Conservation (phyloP, 2,113 vertebrate species). For the Platycercus adscitus region DNA sequence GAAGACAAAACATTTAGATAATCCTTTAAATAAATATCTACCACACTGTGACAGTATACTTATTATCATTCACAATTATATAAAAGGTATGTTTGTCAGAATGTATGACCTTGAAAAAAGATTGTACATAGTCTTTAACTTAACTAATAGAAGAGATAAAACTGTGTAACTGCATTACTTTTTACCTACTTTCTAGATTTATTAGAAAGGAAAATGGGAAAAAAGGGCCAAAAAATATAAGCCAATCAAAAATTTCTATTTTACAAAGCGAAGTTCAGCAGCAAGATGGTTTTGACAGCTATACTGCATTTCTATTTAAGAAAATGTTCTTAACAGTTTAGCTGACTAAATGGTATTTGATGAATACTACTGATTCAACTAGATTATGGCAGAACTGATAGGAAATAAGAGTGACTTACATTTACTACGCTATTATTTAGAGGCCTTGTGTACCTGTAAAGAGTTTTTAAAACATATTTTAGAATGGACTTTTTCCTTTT, state of each 20-base stretch:
- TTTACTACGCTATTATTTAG: not conserved
- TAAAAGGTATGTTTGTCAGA: not conserved
- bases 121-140: not conserved
- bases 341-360: not conserved
- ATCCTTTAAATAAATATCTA: not conserved
- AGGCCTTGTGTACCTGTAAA: not conserved
- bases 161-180: not conserved
- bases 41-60: fast-evolving
- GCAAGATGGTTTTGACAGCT: not conserved
- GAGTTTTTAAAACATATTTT: not conserved
- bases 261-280: not conserved
- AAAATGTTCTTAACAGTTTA: not conserved
- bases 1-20: not conserved
- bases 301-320: not conserved
- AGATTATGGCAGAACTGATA: not conserved
- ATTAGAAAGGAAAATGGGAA: not conserved
- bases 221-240: not conserved
- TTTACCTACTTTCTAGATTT: not conserved
- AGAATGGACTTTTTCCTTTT: not conserved
- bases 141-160: not conserved
- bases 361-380: not conserved
- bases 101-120: not conserved
- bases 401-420: not conserved
- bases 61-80: not conserved
- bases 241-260: not conserved